A percentile compares a stretch with the other conserved stretches of the same genome.
Conservation (phyloP, 2,797 vertebrate species). For the Malacoctenus gilli region DNA sequence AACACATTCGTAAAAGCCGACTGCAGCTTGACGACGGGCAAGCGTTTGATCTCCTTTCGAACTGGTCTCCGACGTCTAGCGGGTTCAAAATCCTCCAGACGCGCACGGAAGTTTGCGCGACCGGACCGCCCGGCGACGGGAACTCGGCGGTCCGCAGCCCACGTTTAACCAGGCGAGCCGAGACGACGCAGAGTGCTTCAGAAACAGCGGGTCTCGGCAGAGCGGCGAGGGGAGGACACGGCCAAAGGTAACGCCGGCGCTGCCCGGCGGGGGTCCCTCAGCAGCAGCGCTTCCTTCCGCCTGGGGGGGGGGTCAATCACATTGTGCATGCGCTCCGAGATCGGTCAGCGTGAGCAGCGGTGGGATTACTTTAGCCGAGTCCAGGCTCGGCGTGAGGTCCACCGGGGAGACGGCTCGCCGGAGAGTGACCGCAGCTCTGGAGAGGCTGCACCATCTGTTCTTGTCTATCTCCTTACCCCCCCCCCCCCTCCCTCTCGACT, state of each 20-base stretch:
- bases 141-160: background rate
- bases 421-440: constrained; percentile 29
- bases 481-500: no score
- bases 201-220: constrained; percentile 1
- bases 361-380: constrained; percentile 31
- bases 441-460: constrained; percentile 47
- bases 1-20: background rate
- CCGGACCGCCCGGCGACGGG: background rate
- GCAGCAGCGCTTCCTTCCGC: constrained; percentile 6
- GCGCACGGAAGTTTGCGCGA: background rate
- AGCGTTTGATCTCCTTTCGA: constrained; percentile 12
- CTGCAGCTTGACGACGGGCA: background rate
- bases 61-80: background rate
- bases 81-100: background rate
- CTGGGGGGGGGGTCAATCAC: constrained; percentile 5
- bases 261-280: background rate
- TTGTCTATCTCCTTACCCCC: constrained; percentile 25
- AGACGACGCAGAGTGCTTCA: no score
- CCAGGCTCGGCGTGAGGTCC: constrained; percentile 29
- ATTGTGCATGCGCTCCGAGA: constrained; percentile 8
- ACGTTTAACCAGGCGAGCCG: no score
- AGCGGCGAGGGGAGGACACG: background rate
- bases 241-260: background rate
- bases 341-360: constrained; percentile 6
- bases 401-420: constrained; percentile 31